These are phyloP conservation scores for Gobionotothen gibberifrons DNA, from an alignment of 2,797 vertebrate genomes.

Conservation along the genomic window DNA sequence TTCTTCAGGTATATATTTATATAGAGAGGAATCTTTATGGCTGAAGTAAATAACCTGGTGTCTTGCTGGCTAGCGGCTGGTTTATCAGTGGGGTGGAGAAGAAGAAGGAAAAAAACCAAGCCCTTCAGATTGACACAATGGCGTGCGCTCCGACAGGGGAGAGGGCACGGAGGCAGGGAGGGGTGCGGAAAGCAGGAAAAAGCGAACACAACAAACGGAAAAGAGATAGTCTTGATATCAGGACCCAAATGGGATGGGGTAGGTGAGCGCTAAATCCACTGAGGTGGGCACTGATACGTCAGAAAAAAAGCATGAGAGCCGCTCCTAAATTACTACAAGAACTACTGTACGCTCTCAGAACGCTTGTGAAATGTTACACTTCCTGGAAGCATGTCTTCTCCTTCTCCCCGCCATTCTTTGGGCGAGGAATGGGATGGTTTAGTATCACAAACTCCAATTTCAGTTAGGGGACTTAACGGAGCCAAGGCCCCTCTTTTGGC, in stretches of 20 bases:
- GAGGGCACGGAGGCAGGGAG: constrained; percentile 72
- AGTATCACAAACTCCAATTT: constrained; percentile 90
- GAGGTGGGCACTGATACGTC: constrained; percentile 55
- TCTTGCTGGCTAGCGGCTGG: constrained; percentile 69
- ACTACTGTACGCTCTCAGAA: constrained; percentile 43
- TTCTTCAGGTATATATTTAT: constrained; percentile 50
- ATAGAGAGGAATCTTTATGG: constrained; percentile 66
- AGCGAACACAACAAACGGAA: constrained; percentile 72
- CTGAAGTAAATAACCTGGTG: constrained; percentile 73
- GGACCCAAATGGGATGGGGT: constrained; percentile 73
- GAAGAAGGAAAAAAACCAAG: constrained; percentile 60
- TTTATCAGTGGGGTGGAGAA: constrained; percentile 75
- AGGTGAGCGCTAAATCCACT: constrained; percentile 65
- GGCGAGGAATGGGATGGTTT: constrained; percentile 78
- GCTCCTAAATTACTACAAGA: constrained; percentile 58
- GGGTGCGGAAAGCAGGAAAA: constrained; percentile 60
- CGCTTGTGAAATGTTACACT: constrained; percentile 60
- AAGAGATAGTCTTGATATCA: constrained; percentile 79
- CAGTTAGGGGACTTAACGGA: constrained; percentile 88
- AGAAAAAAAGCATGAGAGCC: constrained; percentile 49
- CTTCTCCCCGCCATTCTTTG: constrained; percentile 35
- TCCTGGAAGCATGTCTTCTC: constrained; percentile 28
- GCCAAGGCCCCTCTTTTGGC: constrained; percentile 84
- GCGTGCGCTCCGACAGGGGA: constrained; percentile 69
- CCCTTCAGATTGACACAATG: constrained; percentile 82